A percentile compares a stretch with the other conserved stretches of the same genome.
These are phyloP conservation scores for Pao palembangensis DNA, from an alignment of 2,113 vertebrate genomes.

Conservation along the genomic window DNA sequence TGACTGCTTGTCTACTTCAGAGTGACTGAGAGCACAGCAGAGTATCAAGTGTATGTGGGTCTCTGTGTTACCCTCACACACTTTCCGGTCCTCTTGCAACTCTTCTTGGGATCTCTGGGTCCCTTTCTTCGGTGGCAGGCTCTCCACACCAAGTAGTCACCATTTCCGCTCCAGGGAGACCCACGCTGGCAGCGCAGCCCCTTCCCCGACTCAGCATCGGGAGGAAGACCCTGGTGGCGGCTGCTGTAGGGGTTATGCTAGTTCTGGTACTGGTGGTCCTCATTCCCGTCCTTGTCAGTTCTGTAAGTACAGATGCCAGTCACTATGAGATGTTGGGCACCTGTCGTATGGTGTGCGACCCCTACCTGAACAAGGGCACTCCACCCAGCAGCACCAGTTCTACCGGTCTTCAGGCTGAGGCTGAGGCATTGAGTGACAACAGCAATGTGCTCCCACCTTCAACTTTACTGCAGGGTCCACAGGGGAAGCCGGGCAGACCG, in stretches of 20 bases:
- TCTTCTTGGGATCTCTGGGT: constrained; percentile 63
- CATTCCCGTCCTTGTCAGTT: constrained; percentile 96
- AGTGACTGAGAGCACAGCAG: constrained; percentile 63
- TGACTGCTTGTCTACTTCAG: constrained; percentile 56
- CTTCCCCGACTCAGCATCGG: constrained; percentile 91
- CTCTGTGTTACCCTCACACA: constrained; percentile 64
- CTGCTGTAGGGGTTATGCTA: constrained; percentile 93
- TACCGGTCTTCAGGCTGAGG: constrained; percentile 77
- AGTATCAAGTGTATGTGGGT: constrained; percentile 70
- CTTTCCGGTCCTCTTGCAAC: constrained; percentile 58
- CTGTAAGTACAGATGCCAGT: constrained; percentile 84
- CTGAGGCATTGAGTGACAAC: constrained; percentile 79
- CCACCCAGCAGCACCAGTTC: constrained; percentile 74
- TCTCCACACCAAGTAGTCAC: constrained; percentile 79
- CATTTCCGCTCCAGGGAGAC: constrained; percentile 89
- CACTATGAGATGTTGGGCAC: constrained; percentile 97
- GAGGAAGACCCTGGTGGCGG: constrained; percentile 91
- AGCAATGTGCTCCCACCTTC: constrained; percentile 85
- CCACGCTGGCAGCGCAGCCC: constrained; percentile 85
- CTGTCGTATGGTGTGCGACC: constrained; percentile 97
- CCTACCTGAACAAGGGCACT: constrained; percentile 84
- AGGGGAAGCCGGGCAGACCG: constrained; percentile 88
- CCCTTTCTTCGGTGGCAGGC: constrained; percentile 65
- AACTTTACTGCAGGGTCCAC: constrained; percentile 91
- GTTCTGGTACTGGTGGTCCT: constrained; percentile 92